Evolutionary conservation across 2,113 vertebrate genomes (phyloP), one percentile per base, ranked within the genome.

Genomic region (Anser cygnoides): DNA sequence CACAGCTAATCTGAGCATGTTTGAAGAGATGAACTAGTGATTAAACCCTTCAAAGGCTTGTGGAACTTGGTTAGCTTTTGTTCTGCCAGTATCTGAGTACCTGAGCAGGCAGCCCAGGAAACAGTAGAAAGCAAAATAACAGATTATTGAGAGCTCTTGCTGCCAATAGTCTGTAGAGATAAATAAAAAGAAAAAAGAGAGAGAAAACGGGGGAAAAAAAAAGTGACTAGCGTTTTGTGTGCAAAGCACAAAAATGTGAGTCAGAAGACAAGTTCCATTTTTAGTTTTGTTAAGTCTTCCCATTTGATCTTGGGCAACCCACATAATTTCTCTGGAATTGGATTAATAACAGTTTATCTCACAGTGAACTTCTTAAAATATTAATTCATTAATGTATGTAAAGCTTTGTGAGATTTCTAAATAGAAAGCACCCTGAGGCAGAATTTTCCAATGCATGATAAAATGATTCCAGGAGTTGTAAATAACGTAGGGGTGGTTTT

Each of bases 221-320:
- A 52, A 25, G 50, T 52, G 50, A 52, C 50, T 13, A 25, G 25
- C 25, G 9, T 26, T 95, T 72, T 94, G 35, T 39, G 54, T 92
- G 90, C 66, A 83, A 13, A 84, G 88, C 88, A 73, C 35, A 89
- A 67, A 94, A 93, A 91, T 58, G 57, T 92, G 89, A 96, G 73
- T 96, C 96, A 95, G 92, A 94, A 96, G 86, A 79, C 76, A 43
- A 67, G 9, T 79, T 91, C 88, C 95, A 93, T 95, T 96, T 95
- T 90, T 94, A 87, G 84, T 72, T 95, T 87, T 90, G 72, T 90
- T 79, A 94, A 96, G 89, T 87, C 77, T 95, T 95, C 81, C 49
- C 84, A 70, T 93, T 89, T 94, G 92, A 95, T 95, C 86, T 75
- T 89, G 44, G 84, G 80, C 68, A 96, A 92, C 86, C 93, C 92